phyloP scores from a whole-genome alignment of 1,140 invertebrate species.

The Cydia amplana region DNA sequence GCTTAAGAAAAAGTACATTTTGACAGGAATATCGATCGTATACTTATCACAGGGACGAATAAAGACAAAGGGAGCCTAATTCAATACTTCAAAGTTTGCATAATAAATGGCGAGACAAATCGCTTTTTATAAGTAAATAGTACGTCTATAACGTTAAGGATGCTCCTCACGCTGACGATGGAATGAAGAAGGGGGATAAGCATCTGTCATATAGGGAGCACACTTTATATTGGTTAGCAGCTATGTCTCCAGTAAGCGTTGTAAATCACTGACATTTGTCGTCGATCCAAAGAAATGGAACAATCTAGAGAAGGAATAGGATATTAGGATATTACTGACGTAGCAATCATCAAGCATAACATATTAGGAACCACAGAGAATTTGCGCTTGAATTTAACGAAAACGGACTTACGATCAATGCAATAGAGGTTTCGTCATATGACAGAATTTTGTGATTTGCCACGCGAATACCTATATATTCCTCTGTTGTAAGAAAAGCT shows the following conservation, averaged over 20 bases:
- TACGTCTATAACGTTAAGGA: too few species aligned
- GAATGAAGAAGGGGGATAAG: too few species aligned
- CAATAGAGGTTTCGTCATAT: not conserved
- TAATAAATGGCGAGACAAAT: too few species aligned
- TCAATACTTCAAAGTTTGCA: too few species aligned
- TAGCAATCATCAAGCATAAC: not conserved
- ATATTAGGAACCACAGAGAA: not conserved
- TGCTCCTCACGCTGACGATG: too few species aligned
- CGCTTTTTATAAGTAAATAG: too few species aligned
- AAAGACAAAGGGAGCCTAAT: too few species aligned
- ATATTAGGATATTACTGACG: constrained; percentile 5
- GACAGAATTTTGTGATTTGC: not conserved
- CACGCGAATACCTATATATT: not conserved
- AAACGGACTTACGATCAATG: not conserved
- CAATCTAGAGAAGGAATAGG: constrained; percentile 17
- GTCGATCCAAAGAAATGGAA: not conserved
- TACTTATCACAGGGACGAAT: too few species aligned
- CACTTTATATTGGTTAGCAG: not conserved
- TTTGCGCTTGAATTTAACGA: not conserved
- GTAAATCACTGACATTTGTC: constrained; percentile 36
- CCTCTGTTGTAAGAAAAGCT: not conserved
- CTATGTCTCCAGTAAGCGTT: not conserved
- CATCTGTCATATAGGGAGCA: too few species aligned
- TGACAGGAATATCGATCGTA: too few species aligned
- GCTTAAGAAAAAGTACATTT: too few species aligned